Evolutionary conservation across 2,797 vertebrate species (phyloP), one percentile per base, ranked within the genome.

Genomic region (Cirrhinus molitorella): DNA sequence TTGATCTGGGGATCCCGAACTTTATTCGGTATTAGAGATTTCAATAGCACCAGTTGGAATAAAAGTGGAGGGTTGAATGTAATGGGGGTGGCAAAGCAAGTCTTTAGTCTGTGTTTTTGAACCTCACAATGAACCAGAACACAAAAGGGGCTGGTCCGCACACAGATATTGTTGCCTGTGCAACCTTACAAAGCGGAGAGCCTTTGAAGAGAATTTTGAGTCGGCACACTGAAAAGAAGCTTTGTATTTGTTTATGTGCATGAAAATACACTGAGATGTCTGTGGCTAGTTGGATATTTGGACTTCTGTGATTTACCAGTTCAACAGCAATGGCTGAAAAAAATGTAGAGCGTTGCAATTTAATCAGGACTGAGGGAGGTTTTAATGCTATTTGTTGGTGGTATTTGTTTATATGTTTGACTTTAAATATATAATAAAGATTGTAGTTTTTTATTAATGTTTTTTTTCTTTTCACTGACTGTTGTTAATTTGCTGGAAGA

Each of bases 21-120:
- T 81, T 83, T 88, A 87, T 88, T 87, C 79, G 59, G 80, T 86
- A 88, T 86, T 85, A 77, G 75, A 74, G 83, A 71, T 85, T 88
- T 88, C 83, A 86, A 88, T 79, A 67, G 82, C 85, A 84, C 85
- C 83, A 86, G 83, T 87, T 73, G 80, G 86, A 74, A 88, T 87
- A 86, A 86, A 80, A 88, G 83, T 88, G 75, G 40, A 83, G 79
- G 79, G 81, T 73, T 87, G 87, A 86, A 89, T 86, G 87, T 86
- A 75, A 59, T 81, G 77, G 85, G 82, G 84, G 81, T 70, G 85
- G 87, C 83, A 75, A 85, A 87, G 81, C 83, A 84, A 87, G 80
- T 83, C 83, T 88, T 89, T 89, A 88, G 86, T 83, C 86, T 87
- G 80, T 85, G 86, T 88, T 88, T 88, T 78, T 88, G 77, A 86